These are phyloP conservation scores for Chrysemys picta DNA, from an alignment of 2,113 vertebrate genomes.

Conservation along the genomic window DNA sequence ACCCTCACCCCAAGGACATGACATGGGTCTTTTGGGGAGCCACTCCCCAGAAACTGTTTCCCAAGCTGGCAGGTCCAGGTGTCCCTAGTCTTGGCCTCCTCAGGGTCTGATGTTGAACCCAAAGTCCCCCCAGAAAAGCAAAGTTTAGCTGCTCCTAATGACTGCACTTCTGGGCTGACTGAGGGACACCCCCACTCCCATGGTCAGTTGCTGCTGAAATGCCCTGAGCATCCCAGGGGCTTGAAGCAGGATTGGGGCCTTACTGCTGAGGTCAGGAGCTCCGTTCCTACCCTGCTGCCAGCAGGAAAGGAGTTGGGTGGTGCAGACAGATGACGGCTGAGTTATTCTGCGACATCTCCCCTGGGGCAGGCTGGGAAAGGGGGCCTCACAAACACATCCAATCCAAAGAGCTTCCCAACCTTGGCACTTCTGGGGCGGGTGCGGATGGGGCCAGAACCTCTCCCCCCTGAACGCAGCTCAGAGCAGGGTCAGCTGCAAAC, in stretches of 20 bases:
- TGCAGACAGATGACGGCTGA: background rate
- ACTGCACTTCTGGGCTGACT: background rate
- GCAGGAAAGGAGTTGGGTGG: background rate
- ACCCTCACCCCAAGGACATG: too few species aligned
- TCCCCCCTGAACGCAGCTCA: background rate
- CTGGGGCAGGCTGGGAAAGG: background rate
- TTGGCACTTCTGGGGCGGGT: background rate
- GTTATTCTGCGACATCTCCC: background rate
- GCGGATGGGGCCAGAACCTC: background rate
- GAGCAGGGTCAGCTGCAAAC: background rate
- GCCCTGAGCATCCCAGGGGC: background rate
- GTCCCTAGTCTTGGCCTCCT: background rate
- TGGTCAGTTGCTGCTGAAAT: background rate
- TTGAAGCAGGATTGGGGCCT: background rate
- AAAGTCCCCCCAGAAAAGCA: background rate
- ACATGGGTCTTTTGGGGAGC: background rate
- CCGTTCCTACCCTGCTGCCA: background rate
- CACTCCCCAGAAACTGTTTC: background rate
- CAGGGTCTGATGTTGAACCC: background rate
- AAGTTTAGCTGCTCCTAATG: background rate
- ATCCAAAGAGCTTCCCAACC: background rate
- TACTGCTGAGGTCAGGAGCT: background rate
- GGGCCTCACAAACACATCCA: background rate
- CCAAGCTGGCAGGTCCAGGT: too few species aligned
- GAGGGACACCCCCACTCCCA: background rate